These are phyloP conservation scores for Drosophila malerkotliana DNA, from an alignment of 1,140 invertebrate species.

Conservation along the genomic window DNA sequence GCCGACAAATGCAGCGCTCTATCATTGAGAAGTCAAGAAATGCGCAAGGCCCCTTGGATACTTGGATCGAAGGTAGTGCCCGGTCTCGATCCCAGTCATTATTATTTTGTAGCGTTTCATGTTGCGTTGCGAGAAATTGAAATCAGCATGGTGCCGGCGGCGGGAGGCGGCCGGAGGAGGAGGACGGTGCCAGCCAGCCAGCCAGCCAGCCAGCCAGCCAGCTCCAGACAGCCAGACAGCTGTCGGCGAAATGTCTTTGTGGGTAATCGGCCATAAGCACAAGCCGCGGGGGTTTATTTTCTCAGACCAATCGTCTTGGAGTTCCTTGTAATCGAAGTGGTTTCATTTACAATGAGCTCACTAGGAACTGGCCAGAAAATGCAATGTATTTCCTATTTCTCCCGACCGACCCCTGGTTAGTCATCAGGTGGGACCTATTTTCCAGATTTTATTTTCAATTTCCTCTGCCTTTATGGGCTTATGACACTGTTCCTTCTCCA, in stretches of 20 bases:
- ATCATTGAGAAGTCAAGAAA: constrained; percentile 76
- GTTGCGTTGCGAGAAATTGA: constrained; percentile 76
- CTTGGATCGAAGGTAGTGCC: constrained; percentile 38
- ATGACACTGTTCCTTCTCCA: constrained; percentile 27
- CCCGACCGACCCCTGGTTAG: not conserved
- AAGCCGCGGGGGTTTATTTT: constrained; percentile 54
- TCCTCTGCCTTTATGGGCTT: constrained; percentile 19
- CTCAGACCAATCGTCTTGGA: constrained; percentile 36
- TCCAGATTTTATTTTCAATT: constrained; percentile 14
- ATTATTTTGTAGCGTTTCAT: constrained; percentile 80
- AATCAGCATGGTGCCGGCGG: constrained; percentile 64
- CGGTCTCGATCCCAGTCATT: constrained; percentile 65
- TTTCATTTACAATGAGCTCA: constrained; percentile 45
- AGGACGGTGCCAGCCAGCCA: constrained; percentile 1
- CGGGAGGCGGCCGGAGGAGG: not conserved
- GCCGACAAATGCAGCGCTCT: constrained; percentile 58
- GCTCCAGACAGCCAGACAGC: constrained; percentile 5
- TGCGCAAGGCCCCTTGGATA: constrained; percentile 52
- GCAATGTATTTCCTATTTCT: constrained; percentile 4
- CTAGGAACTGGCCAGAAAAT: not conserved
- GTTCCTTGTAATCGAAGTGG: constrained; percentile 24
- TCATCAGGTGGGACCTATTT: constrained; percentile 16
- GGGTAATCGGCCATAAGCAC: constrained; percentile 72
- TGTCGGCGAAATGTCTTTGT: constrained; percentile 71
- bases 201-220: too few relatives aligned